A percentile compares a stretch with the other conserved stretches of the same genome.
Evolutionary conservation across 2,797 vertebrate species (phyloP).

Genomic region (Tapera naevia): DNA sequence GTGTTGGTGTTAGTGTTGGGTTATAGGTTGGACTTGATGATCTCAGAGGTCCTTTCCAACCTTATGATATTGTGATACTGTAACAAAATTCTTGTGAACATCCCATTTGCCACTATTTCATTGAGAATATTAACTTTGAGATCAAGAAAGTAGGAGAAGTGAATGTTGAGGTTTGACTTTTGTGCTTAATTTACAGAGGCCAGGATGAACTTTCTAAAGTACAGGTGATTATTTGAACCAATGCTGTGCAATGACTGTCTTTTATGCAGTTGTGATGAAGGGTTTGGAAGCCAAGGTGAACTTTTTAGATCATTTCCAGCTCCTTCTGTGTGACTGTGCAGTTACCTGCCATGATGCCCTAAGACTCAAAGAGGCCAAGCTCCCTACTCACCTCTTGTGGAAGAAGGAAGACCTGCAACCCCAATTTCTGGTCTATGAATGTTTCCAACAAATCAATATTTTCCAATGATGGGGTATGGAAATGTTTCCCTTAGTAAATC

Average conservation of each 20-base stretch:
- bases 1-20: too few species aligned
- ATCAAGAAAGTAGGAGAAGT: neutral
- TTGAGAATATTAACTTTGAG: neutral
- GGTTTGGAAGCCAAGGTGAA: neutral
- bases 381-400: neutral
- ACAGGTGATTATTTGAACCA: neutral
- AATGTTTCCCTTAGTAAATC: neutral
- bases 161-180: neutral
- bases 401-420: neutral
- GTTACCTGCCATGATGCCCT: neutral
- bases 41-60: too few species aligned
- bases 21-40: too few species aligned
- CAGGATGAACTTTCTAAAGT: neutral
- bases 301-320: neutral
- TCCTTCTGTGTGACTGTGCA: neutral
- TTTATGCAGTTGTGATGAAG: rapidly evolving
- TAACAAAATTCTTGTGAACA: neutral
- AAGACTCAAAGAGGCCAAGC: neutral
- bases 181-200: neutral
- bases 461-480: neutral
- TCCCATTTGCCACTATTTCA: neutral
- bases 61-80: too few species aligned
- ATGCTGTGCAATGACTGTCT: neutral
- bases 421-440: neutral
- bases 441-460: neutral